Evolutionary conservation across 2,113 vertebrate genomes (phyloP).

Genomic region (Emydocephalus ijimae): DNA sequence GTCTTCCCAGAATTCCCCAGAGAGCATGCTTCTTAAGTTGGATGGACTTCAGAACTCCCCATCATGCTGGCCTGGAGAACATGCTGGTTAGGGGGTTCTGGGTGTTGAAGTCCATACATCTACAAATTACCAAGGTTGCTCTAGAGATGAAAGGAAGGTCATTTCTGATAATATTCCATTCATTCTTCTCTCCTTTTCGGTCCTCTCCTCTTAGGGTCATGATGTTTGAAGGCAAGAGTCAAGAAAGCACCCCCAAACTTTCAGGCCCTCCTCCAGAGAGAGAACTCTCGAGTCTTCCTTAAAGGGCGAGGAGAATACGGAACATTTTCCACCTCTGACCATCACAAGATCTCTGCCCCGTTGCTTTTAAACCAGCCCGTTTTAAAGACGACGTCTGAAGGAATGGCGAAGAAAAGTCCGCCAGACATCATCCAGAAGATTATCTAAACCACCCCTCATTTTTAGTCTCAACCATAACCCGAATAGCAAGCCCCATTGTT

Average conservation of each 20-base stretch:
- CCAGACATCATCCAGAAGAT: not conserved
- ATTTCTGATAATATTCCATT: not conserved
- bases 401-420: constrained; percentile 52
- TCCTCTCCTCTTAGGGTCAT: constrained; percentile 78
- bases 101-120: not conserved
- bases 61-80: no score
- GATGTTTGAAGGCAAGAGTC: constrained; percentile 97
- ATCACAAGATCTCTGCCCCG: constrained; percentile 35
- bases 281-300: constrained; percentile 93
- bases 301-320: constrained; percentile 56
- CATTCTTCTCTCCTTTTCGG: not conserved
- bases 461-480: not conserved
- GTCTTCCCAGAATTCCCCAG: no score
- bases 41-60: no score
- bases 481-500: not conserved
- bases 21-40: not conserved
- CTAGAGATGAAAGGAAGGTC: not conserved
- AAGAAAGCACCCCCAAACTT: constrained; percentile 73
- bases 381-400: constrained; percentile 61
- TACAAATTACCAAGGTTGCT: not conserved
- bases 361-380: constrained; percentile 43
- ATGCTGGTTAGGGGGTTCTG: not conserved
- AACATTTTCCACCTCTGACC: not conserved
- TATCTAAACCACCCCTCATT: not conserved
- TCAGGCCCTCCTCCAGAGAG: constrained; percentile 90